Percentiles rank a stretch among this genome's conserved stretches.
Evolutionary conservation across 2,113 vertebrate genomes (phyloP).

Genomic region (Gadus chalcogrammus): DNA sequence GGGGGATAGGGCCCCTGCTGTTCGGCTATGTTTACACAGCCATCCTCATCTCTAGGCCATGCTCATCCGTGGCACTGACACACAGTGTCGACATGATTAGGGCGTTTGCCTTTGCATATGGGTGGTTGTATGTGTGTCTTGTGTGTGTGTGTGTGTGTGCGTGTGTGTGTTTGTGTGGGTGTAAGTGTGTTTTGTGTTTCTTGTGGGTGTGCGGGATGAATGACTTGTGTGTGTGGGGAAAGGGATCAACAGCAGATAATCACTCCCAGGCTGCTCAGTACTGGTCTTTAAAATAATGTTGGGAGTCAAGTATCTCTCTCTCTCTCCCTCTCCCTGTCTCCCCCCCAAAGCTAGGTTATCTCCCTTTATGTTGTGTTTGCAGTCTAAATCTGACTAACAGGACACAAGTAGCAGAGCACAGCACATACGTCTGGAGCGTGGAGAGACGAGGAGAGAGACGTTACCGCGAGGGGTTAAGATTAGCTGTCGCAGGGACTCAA

Average conservation of each 20-base stretch:
- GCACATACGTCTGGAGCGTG: conserved; percentile 72
- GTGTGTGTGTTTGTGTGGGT: conserved; percentile 24
- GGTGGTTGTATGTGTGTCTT: conserved; percentile 30
- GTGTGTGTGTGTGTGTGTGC: conserved; percentile 32
- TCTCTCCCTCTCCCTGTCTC: conserved; percentile 7
- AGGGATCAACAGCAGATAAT: conserved; percentile 75
- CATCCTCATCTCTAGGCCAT: conserved; percentile 66
- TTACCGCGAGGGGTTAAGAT: conserved; percentile 67
- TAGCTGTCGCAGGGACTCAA: conserved; percentile 59
- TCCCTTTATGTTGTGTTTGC: conserved; percentile 72
- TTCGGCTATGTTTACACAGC: conserved; percentile 69
- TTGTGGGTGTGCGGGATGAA: conserved; percentile 59
- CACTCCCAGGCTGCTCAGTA: conserved; percentile 67
- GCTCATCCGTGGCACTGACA: conserved; percentile 68
- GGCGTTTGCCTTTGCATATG: conserved; percentile 61
- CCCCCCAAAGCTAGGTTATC: conserved; percentile 70
- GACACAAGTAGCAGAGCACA: conserved; percentile 66
- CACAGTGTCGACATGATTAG: conserved; percentile 67
- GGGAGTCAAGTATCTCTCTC: conserved; percentile 56
- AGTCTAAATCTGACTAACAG: conserved; percentile 75
- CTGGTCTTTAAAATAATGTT: conserved; percentile 78
- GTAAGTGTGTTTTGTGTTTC: conserved; percentile 29
- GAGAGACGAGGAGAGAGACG: conserved; percentile 70
- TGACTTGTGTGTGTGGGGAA: conserved; percentile 66
- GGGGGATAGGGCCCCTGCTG: conserved; percentile 48